Evolutionary conservation across 2,888 invertebrate genomes (phyloP), one percentile per base, ranked within the genome.

Genomic region (Bombylius major): DNA sequence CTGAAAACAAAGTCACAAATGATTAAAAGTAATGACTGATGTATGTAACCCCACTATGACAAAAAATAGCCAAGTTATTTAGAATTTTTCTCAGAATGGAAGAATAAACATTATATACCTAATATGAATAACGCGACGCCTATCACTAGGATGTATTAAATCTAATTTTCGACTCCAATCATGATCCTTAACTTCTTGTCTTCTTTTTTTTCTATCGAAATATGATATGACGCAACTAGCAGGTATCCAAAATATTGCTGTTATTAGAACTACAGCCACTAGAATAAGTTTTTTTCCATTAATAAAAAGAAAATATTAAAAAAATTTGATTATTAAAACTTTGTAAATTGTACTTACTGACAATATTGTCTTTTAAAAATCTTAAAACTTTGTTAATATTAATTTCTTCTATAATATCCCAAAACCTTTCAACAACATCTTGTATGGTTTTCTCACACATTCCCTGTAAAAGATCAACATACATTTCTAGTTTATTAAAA

Each of bases 361-460:
- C 95, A 60, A 95, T 91, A 70, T 95, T 95, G 75, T 94, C 93
- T 57, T 89, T 84, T 53, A 95, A 78, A 70, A 94, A 93, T 53
- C 89, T 80, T 64, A 93, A 78, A 64, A 93, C 90, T 69, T 91
- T 90, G 71, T 92, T 94, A 58, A 94, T 93, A 73, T 93, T 93
- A 57, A 95, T 93, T 67, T 95, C 93, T 74, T 96, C 95, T 60
- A 97, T 95, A 53, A 97, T 94, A 70, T 94, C 92, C 94, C 96
- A 97, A 75, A 97, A 92, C 39, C 96, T 81, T 72, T 95, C 93
- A 11, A 96, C 93, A 33, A 96, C 91, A 69, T 96, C 95, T 70
- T 93, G 92, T 59, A 92, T 89, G 0, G 93, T 92, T 75, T 94
- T 93, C 72, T 94, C 91, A 69, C 96, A 97, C 34, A 87, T 81